These are phyloP conservation scores for Lepeophtheirus nordmannii DNA, from an alignment of 2,888 invertebrate species.

Conservation along the genomic window DNA sequence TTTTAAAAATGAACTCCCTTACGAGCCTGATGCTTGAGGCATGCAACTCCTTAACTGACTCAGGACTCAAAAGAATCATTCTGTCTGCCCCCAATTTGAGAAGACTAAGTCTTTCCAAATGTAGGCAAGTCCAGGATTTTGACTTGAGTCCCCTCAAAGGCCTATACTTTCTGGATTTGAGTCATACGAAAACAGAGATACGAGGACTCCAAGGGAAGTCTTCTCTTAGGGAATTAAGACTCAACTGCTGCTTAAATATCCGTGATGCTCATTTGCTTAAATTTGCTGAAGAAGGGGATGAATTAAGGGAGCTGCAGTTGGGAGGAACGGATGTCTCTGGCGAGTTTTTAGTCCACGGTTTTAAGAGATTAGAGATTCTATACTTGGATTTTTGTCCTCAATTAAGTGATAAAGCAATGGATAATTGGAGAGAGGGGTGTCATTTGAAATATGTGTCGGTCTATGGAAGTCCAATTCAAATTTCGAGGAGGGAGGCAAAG, in stretches of 20 bases:
- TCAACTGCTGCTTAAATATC: neutral
- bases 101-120: too few species aligned
- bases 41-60: neutral
- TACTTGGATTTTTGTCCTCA: too few species aligned
- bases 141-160: neutral
- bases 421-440: too few species aligned
- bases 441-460: too few species aligned
- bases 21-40: neutral
- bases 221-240: neutral
- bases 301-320: neutral
- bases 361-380: too few species aligned
- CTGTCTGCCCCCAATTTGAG: too few species aligned
- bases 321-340: neutral
- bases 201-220: neutral
- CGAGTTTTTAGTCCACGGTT: too few species aligned
- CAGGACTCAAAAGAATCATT: neutral
- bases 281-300: neutral
- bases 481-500: too few species aligned
- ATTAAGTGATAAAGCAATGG: too few species aligned
- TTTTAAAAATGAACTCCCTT: neutral
- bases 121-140: too few species aligned
- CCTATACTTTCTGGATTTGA: neutral
- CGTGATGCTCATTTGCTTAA: neutral
- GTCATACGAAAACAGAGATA: neutral
- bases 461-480: too few species aligned